These are phyloP conservation scores for Ondatra zibethicus DNA, from an alignment of 2,113 vertebrate genomes.

Conservation along the genomic window DNA sequence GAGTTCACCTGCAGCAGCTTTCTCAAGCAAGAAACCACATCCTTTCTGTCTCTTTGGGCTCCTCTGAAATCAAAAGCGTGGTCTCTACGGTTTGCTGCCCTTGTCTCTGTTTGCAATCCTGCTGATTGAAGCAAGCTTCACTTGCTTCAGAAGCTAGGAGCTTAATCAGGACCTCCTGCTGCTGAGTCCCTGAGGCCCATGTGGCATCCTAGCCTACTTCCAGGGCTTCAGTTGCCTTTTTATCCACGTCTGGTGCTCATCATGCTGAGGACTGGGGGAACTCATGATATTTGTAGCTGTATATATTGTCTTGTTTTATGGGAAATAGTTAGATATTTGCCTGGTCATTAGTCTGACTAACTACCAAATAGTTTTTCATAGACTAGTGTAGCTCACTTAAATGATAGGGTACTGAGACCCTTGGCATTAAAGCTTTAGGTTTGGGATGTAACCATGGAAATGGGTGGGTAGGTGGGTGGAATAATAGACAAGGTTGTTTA, in stretches of 20 bases:
- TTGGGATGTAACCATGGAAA: not conserved
- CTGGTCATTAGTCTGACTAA: not conserved
- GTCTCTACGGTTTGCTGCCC: not conserved
- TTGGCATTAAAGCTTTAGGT: not conserved
- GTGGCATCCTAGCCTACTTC: not conserved
- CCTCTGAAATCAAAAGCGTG: not conserved
- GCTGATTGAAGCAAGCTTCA: not conserved
- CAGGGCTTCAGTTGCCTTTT: not conserved
- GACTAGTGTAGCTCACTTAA: not conserved
- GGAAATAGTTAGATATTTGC: conserved; percentile 17
- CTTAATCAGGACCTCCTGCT: not conserved
- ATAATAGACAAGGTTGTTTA: not conserved
- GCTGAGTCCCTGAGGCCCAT: not conserved
- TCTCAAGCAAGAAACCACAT: not conserved
- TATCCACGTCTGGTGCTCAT: not conserved
- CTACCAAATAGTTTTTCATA: not conserved
- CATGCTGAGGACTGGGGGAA: not conserved
- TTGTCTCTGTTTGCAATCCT: not conserved
- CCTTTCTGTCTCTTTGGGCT: not conserved
- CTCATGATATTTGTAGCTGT: not conserved
- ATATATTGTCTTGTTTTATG: not conserved
- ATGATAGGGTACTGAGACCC: not conserved
- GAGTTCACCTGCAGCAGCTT: not conserved
- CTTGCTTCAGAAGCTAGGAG: conserved; percentile 3
- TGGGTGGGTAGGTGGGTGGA: too few relatives aligned